A percentile compares a stretch with the other conserved stretches of the same genome.
Conservation (phyloP, 1,140 invertebrate genomes). For the Macrobrachium rosenbergii region DNA sequence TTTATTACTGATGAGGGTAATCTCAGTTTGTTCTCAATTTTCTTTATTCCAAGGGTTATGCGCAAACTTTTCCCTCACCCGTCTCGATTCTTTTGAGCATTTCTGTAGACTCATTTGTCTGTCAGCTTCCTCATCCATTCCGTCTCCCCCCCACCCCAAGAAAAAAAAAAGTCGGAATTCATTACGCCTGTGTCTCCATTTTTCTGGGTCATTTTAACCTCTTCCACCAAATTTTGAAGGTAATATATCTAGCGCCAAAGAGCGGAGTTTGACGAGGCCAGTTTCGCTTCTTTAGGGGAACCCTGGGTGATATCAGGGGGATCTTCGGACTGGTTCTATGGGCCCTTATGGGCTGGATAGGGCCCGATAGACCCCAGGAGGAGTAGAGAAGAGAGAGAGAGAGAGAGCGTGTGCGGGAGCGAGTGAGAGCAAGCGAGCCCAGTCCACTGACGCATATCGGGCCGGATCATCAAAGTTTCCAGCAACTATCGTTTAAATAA, state of each 20-base stretch:
- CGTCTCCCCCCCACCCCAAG: too few species aligned
- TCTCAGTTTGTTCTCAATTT: too few species aligned
- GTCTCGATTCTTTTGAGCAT: too few species aligned
- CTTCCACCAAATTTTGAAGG: constrained; percentile 8
- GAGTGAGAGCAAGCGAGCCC: neutral
- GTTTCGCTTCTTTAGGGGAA: neutral
- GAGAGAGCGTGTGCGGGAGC: neutral
- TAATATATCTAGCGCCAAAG: constrained; percentile 36
- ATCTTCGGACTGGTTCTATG: neutral
- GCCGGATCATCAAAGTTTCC: constrained; percentile 58
- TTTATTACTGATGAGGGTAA: too few species aligned
- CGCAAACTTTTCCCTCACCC: too few species aligned
- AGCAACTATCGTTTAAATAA: constrained; percentile 64
- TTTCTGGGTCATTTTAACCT: neutral
- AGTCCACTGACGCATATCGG: constrained; percentile 48
- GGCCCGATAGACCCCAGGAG: too few species aligned
- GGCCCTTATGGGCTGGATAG: neutral
- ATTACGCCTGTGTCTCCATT: neutral
- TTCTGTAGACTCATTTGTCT: too few species aligned
- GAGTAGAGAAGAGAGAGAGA: too few species aligned
- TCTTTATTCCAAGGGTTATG: too few species aligned
- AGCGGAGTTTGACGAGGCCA: constrained; percentile 21
- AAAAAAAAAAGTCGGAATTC: neutral
- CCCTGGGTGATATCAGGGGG: neutral
- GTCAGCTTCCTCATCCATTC: too few species aligned